Evolutionary conservation across 2,113 vertebrate genomes (phyloP), one percentile per base, ranked within the genome.

Genomic region (Aspiorhynchus laticeps): DNA sequence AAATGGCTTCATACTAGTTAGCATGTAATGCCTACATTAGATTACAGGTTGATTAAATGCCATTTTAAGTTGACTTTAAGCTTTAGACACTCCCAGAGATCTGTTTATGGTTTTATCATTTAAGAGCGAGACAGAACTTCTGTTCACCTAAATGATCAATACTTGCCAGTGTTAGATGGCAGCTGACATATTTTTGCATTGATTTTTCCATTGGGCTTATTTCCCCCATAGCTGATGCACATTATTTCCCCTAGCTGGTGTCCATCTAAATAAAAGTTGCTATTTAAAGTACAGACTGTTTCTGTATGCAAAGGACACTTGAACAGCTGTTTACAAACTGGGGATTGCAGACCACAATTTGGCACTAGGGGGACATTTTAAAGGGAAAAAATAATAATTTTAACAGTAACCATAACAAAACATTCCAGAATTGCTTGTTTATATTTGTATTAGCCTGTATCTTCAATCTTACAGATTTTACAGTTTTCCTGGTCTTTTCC

Each of bases 161-260:
- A 85, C 38, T 26, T 65, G 28, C 10, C 81, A 51, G 59, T 67
- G 19, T 73, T 43, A 80, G 79, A 87, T 86, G 75, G 53, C n/a
- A 43, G 33, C 19, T 69, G 53, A 87, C 28, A 86, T 87, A 81
- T 75, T 85, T n/a, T 59, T 63, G 74, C 51, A 87, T 87, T 51
- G 86, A 89, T 87, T 89, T 89, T 71, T 89, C 73, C 83, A 85
- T 63, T 87, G 74, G 83, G 63, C 63, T 38, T 73, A 80, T 65
- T n/a, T 85, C 75, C 53, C 5, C n/a, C n/a, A n/a, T n/a, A n/a
- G n/a, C n/a, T n/a, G n/a, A n/a, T n/a, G n/a, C n/a, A n/a, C n/a
- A n/a, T n/a, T n/a, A n/a, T n/a, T n/a, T n/a, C n/a, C n/a, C n/a
- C 46, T 48, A 36, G 31, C 33, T 61, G 71, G 31, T 41, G 38